phyloP scores from a whole-genome alignment of 2,113 vertebrate genomes.

The Petrocephalus microphthalmus region DNA sequence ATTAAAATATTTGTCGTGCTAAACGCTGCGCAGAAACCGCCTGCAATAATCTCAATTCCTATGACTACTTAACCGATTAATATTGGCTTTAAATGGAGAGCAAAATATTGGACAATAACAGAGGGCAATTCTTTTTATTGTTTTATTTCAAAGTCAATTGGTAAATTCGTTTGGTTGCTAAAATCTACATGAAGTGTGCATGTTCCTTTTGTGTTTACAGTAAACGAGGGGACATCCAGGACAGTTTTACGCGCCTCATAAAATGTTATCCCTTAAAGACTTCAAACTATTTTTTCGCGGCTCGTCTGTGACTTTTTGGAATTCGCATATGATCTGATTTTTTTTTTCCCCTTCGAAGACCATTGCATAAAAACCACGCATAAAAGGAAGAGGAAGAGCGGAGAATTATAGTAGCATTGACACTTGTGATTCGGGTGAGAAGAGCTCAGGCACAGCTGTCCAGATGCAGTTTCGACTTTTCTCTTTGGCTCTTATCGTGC shows the following conservation, averaged over 20 bases:
- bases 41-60: not conserved
- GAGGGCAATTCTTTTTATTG: not conserved
- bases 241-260: slow-evolving; percentile 36
- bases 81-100: not conserved
- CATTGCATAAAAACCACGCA: slow-evolving; percentile 7
- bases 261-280: slow-evolving; percentile 58
- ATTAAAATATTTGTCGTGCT: not conserved
- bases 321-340: slow-evolving; percentile 19
- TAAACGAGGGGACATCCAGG: slow-evolving; percentile 41
- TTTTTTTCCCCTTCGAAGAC: slow-evolving; percentile 25
- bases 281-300: slow-evolving; percentile 50
- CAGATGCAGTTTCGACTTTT: slow-evolving; percentile 98
- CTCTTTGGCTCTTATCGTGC: slow-evolving; percentile 86
- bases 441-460: slow-evolving; percentile 51
- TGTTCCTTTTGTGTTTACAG: slow-evolving; percentile 47
- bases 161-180: not conserved
- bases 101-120: not conserved
- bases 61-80: not conserved
- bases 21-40: not conserved
- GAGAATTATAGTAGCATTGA: slow-evolving; percentile 35
- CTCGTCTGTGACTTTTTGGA: slow-evolving; percentile 52
- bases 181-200: slow-evolving; percentile 40
- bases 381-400: slow-evolving; percentile 49
- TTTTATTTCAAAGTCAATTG: not conserved
- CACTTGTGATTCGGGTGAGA: slow-evolving; percentile 50